Base-by-base conservation (phyloP, 2,113 vertebrate species). In the Copsychus sechellarum region DNA sequence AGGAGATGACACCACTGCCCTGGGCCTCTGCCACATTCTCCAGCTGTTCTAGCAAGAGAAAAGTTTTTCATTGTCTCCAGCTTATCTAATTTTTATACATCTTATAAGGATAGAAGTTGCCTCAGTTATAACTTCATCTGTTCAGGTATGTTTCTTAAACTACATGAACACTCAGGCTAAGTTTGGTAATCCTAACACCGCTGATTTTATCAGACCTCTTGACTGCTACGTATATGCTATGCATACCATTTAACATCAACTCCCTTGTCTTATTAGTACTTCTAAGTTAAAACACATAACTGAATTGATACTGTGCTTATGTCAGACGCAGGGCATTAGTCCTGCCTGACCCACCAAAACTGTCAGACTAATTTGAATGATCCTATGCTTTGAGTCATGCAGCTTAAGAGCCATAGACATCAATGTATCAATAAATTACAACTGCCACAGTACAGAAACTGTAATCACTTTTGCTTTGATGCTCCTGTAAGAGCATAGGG, bases 21-120 rank as follows among this genome's bases (percentile, higher is more conserved):
- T 8, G 2, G 9, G 3, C 3, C 9, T 16, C 1, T 0, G 3
- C 26, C 8, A 17, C 16, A 7, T 16, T 88, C 2, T 5, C 2
- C 20, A 47, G 0, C 6, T 5, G 3, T 34, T 54, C 11, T 9
- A 34, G 10, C 0, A 6, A 9, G 2, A 45, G 9, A 38, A 54
- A 80, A 38, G 0, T 4, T 56, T 81, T 58, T 7, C 13, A 9
- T 48, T 45, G 14, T 11, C 15, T 81, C 23, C 36, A 87, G 5
- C 8, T 18, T 60, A 57, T 45, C 22, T 25, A 29, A 4, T 6
- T 11, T 36, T 65, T 13, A 2, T 22, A 2, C 19, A 25, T 61
- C 36, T 31, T 56, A 3, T 62, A 14, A 22, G 15, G 10, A 12
- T 31, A 64, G 22, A 45, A 61, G 9, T 3, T 14, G 2, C 14